Conservation (phyloP, 2,888 invertebrate species). For the Eupithecia insigniata region DNA sequence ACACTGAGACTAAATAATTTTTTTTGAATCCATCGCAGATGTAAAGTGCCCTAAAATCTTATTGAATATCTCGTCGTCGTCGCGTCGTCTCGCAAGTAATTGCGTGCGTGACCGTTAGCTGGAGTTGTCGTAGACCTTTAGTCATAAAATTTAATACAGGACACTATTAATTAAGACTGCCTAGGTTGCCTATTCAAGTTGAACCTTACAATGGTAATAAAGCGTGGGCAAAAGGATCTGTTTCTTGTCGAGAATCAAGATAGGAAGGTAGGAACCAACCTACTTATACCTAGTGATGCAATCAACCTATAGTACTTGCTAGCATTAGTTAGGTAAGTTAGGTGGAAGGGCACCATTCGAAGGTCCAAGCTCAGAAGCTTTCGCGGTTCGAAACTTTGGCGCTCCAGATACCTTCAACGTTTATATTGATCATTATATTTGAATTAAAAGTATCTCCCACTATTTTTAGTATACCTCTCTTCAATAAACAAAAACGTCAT, state of each 20-base stretch:
- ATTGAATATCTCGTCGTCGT: not conserved
- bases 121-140: not conserved
- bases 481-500: too few species aligned
- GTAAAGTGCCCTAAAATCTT: not conserved
- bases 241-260: not conserved
- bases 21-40: not conserved
- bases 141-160: slow-evolving; percentile 5
- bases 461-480: not conserved
- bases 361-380: not conserved
- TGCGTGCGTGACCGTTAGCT: not conserved
- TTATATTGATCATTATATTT: not conserved
- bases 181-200: slow-evolving; percentile 10
- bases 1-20: not conserved
- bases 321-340: not conserved
- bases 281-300: not conserved
- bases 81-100: not conserved
- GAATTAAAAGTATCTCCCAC: not conserved
- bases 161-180: slow-evolving; percentile 7
- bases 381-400: not conserved
- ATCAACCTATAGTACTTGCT: slow-evolving; percentile 1
- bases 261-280: not conserved
- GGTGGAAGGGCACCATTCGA: not conserved
- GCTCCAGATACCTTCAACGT: not conserved
- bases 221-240: slow-evolving; percentile 28
- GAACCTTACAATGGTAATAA: slow-evolving; percentile 31